phyloP scores from a whole-genome alignment of 2,797 vertebrate species.

The Ispidina lecontei region DNA sequence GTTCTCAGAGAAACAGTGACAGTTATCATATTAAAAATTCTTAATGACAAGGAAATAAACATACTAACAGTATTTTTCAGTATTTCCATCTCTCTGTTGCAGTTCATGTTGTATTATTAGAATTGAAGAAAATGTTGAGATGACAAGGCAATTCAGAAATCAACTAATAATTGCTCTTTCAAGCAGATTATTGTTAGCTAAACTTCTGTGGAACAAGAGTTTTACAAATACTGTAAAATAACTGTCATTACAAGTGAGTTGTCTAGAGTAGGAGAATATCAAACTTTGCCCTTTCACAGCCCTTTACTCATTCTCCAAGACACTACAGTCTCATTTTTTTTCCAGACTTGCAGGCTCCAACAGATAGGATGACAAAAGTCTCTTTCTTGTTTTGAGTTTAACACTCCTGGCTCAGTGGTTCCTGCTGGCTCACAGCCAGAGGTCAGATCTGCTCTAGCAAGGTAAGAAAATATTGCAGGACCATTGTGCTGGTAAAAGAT shows the following conservation, averaged over 20 bases:
- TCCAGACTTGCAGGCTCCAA: background rate
- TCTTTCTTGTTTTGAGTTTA: background rate
- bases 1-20: background rate
- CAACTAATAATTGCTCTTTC: background rate
- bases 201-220: background rate
- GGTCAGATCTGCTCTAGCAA: background rate
- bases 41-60: background rate
- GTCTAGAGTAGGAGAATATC: background rate
- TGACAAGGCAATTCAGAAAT: background rate
- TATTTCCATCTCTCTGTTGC: background rate
- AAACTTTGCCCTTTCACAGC: background rate
- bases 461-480: background rate
- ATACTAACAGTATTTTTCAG: background rate
- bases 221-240: background rate
- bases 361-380: background rate
- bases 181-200: background rate
- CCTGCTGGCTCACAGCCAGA: background rate
- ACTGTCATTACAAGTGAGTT: background rate
- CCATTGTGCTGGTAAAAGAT: background rate
- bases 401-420: background rate
- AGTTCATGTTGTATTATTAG: background rate
- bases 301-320: background rate
- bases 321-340: background rate
- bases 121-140: background rate
- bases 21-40: background rate